These are phyloP conservation scores for Lampris incognitus DNA, from an alignment of 2,113 vertebrate genomes.

Conservation along the genomic window DNA sequence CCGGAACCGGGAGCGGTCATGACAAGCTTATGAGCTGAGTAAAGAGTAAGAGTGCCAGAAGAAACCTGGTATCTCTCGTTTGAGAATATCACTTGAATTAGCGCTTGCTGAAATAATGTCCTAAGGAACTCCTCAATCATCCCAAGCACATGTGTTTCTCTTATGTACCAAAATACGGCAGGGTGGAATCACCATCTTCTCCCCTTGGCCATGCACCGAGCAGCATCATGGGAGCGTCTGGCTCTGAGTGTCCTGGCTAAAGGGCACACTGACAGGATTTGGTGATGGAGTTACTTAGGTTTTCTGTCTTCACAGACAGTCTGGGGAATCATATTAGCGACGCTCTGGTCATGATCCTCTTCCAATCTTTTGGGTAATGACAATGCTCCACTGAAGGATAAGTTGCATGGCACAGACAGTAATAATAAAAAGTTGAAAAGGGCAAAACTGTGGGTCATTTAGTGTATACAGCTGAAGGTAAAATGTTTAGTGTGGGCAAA, in stretches of 20 bases:
- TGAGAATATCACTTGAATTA: background rate
- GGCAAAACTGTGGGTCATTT: no score
- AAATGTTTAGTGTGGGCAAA: background rate
- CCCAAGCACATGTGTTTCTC: background rate
- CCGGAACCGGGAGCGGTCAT: no score
- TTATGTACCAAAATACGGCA: no score
- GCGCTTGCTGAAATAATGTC: conserved; percentile 10
- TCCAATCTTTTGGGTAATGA: background rate
- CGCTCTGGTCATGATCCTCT: background rate
- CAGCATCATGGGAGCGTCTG: background rate
- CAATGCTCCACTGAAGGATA: background rate
- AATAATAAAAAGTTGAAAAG: no score
- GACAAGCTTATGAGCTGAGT: no score
- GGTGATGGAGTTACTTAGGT: background rate
- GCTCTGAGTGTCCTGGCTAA: conserved; percentile 6
- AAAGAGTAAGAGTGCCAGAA: no score
- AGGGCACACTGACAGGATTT: background rate
- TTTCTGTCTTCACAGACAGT: background rate
- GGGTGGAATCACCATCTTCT: no score
- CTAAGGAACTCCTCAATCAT: conserved; percentile 6
- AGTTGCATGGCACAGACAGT: background rate
- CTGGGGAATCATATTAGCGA: background rate
- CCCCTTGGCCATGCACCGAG: no score
- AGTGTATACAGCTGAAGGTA: no score
- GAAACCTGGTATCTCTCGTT: no score